Evolutionary conservation across 2,888 invertebrate genomes (phyloP), one percentile per base, ranked within the genome.

Genomic region (Auanema sp.): DNA sequence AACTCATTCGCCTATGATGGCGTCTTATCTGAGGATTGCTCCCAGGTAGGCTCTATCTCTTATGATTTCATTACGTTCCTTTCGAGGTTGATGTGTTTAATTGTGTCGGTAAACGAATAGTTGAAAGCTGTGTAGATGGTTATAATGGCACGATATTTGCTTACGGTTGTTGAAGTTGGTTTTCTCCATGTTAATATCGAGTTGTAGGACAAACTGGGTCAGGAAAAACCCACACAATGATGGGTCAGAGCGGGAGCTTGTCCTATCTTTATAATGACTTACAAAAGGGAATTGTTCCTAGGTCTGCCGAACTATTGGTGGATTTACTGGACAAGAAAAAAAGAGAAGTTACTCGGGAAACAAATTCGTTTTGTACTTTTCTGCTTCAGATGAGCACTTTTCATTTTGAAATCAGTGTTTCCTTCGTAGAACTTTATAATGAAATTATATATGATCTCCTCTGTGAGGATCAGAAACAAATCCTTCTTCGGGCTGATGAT

Each of bases 91-190:
- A 66, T 12, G 81, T 86, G 0, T 86, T 85, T 73, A 63, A 72
- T 2, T 58, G 69, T 5, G 81, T 84, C 3, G 85, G 84, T 1
- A 83, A 81, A 65, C 77, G 78, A 23, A 78, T 85, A n/a, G 83
- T 85, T 49, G 84, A 85, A 21, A 84, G 84, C 56, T 84, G 84
- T 71, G 66, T 85, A 0, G 76, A 77, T 24, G 86, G 86, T 1
- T 84, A 84, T 71, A 86, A 86, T 77, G 85, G 85, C 1, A 86
- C 85, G 4, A 84, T 86, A 57, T 86, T 86, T 80, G 86, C 85
- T 1, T 86, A 86, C 76, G 86, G 86, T 0, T 85, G n/a, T n/a
- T n/a, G n/a, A n/a, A n/a, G n/a, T n/a, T n/a, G n/a, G n/a, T n/a
- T n/a, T n/a, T n/a, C n/a, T n/a, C n/a, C n/a, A n/a, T n/a, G n/a